These are phyloP conservation scores for Tamias sibiricus DNA, from an alignment of 2,113 vertebrate genomes.

Conservation along the genomic window DNA sequence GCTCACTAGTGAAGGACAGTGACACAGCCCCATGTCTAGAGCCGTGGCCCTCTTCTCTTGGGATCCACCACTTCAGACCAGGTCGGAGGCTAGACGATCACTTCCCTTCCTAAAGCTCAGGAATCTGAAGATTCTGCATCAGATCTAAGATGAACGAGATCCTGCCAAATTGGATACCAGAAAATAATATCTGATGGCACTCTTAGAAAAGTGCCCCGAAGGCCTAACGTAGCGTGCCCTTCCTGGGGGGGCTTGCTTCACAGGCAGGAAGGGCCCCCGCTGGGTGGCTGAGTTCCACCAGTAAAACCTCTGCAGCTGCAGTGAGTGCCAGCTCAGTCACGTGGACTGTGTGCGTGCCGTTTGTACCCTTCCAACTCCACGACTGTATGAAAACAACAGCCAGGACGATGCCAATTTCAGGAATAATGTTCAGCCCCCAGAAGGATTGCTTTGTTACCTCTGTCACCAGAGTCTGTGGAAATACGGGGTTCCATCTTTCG, in stretches of 20 bases:
- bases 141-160: not conserved
- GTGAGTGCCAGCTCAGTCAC: not conserved
- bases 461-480: conserved; percentile 63
- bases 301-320: not conserved
- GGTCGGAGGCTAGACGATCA: not conserved
- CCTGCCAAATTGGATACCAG: not conserved
- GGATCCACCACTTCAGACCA: not conserved
- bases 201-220: not conserved
- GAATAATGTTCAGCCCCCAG: not conserved
- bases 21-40: not conserved
- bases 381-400: conserved; percentile 52
- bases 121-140: not conserved
- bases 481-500: conserved; percentile 69
- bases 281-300: not conserved
- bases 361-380: not conserved
- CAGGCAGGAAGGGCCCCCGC: not conserved
- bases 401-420: not conserved
- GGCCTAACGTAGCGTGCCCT: not conserved
- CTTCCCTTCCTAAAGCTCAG: not conserved
- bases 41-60: not conserved
- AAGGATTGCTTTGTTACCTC: conserved; percentile 42
- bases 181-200: conserved; percentile 17
- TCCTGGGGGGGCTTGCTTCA: not conserved
- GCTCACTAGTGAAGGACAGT: not conserved
- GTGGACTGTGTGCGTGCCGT: not conserved